Percentiles rank a stretch among this genome's conserved stretches.
These are phyloP conservation scores for Rhinoraja longicauda DNA, from an alignment of 2,797 vertebrate genomes.

Conservation along the genomic window DNA sequence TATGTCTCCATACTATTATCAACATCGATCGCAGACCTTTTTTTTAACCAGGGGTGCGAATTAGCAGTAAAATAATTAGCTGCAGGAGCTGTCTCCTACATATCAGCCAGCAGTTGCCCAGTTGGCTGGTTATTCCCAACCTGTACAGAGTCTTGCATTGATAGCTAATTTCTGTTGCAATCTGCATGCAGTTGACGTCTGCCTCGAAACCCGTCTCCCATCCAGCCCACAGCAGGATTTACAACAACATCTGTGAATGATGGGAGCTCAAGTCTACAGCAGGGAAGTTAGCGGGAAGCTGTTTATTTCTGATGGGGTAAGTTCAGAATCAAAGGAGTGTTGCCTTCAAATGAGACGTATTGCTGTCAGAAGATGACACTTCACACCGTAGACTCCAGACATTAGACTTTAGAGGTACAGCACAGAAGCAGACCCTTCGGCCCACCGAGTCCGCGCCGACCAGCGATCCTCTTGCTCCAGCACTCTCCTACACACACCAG, in stretches of 20 bases:
- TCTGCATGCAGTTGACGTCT: background rate
- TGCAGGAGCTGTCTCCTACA: background rate
- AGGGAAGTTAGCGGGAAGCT: background rate
- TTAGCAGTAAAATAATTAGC: conserved; percentile 1
- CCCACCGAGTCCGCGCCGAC: too few relatives aligned
- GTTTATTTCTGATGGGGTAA: background rate
- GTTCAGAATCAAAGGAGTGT: background rate
- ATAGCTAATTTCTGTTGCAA: background rate
- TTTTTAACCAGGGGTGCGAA: conserved; percentile 16
- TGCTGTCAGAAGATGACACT: background rate
- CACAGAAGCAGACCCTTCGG: too few relatives aligned
- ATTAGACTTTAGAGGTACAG: too few relatives aligned
- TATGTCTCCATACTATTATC: background rate
- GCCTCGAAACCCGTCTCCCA: background rate
- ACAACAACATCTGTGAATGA: background rate
- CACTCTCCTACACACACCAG: too few relatives aligned
- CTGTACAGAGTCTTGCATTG: background rate
- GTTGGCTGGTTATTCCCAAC: background rate
- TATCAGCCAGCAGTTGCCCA: background rate
- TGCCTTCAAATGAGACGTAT: background rate
- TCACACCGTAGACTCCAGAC: background rate
- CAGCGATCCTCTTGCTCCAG: too few relatives aligned
- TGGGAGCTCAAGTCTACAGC: background rate
- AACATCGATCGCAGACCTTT: background rate
- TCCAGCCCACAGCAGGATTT: background rate